Evolutionary conservation across 2,797 vertebrate genomes (phyloP), one percentile per base, ranked within the genome.

Genomic region (Micrastur ruficollis): DNA sequence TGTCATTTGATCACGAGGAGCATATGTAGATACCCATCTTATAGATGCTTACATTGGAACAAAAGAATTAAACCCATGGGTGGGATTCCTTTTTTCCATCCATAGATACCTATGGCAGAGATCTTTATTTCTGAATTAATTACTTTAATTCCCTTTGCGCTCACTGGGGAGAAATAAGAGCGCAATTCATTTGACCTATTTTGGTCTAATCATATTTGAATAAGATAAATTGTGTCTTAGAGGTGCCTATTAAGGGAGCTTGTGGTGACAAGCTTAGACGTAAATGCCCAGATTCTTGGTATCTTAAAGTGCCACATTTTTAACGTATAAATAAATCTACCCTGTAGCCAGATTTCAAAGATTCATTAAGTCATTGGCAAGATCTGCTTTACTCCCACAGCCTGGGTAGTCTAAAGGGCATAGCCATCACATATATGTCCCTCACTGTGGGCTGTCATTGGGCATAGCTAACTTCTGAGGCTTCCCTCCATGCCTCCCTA

Each of bases 151-250:
- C 26, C 27, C 25, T 72, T 87, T 85, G 38, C 52, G 32, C 42
- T 90, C 86, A 62, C 11, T 46, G 10, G 32, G 38, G 38, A 90
- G 71, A 88, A 88, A 81, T 50, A 85, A 76, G 29, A 72, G 63
- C 65, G 78, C 5, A 84, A 85, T 73, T 81, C 0, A 53, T 85
- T 93, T 82, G 71, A 88, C 75, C 67, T 92, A 31, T 91, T 93
- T 95, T 92, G 31, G 23, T 66, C 40, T 93, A 86, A 90, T 83
- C 44, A 86, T 32, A 81, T 81, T 94, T 73, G 27, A 81, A 26
- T 32, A 74, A 59, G 47, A 90, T 25, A 65, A 71, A 71, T 18
- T 70, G 31, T 83, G 47, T 85, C 68, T 68, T 78, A 59, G 63
- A 82, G 55, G 38, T 81, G 47, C 36, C 36, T 86, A 40, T 86